phyloP scores from a whole-genome alignment of 2,113 vertebrate genomes.

The Cochlearius cochlearius region DNA sequence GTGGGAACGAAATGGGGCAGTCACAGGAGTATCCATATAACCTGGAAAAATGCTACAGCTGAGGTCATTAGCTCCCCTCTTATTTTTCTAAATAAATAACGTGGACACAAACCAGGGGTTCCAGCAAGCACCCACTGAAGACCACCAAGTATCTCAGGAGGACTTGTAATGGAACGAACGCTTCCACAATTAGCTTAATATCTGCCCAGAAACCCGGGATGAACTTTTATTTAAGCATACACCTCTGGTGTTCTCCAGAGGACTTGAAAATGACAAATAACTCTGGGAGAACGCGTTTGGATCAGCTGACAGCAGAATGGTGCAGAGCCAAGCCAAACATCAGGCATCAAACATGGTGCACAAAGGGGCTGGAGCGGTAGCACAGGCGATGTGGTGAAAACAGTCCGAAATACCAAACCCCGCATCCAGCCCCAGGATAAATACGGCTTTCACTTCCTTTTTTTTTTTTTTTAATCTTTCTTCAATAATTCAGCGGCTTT shows the following conservation, averaged over 20 bases:
- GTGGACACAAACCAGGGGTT: not conserved
- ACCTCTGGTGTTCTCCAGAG: not conserved
- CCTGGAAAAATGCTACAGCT: not conserved
- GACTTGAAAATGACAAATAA: conserved; percentile 19
- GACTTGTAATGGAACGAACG: not conserved
- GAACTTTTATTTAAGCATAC: not conserved
- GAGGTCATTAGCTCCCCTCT: not conserved
- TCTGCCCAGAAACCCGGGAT: not conserved
- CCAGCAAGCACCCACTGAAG: not conserved
- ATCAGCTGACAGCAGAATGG: not conserved
- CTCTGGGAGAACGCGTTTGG: not conserved
- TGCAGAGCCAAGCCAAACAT: not conserved
- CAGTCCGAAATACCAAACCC: not conserved
- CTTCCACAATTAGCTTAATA: not conserved
- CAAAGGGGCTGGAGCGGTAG: conserved; percentile 16
- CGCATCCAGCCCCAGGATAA: not conserved
- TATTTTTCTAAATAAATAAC: not conserved
- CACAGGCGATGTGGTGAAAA: conserved; percentile 3
- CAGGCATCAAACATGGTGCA: conserved; percentile 1
- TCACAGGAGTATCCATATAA: not conserved
- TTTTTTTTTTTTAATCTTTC: not conserved
- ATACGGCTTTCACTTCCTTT: not conserved
- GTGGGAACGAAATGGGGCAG: not conserved
- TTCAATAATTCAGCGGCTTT: not conserved
- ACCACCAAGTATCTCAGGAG: not conserved